phyloP scores from a whole-genome alignment of 2,888 invertebrate genomes.

The Pomacea canaliculata region DNA sequence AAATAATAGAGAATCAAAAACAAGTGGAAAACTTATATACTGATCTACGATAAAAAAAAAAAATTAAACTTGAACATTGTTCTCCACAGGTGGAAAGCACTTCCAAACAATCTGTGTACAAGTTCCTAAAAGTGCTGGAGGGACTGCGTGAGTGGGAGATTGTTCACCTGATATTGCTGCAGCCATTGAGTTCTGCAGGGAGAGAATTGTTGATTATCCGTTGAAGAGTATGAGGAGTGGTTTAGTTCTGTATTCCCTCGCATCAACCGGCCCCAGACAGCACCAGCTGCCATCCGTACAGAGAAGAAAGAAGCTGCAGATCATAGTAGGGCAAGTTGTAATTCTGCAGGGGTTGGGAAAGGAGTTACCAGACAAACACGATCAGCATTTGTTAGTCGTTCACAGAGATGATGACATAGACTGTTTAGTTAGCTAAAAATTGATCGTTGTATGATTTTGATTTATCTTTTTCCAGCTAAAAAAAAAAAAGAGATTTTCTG shows the following conservation, averaged over 20 bases:
- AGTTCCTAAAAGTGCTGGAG: conserved; percentile 65
- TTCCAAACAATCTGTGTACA: conserved; percentile 65
- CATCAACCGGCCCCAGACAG: conserved; percentile 61
- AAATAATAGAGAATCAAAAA: too few relatives aligned
- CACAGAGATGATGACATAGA: conserved; percentile 5
- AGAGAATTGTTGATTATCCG: conserved; percentile 65
- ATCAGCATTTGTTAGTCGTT: conserved; percentile 23
- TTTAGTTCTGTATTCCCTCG: conserved; percentile 64
- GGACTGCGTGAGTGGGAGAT: conserved; percentile 68
- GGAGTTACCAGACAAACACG: neutral
- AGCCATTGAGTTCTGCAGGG: conserved; percentile 68
- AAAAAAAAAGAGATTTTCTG: too few relatives aligned
- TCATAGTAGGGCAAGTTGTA: neutral
- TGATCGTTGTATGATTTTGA: too few relatives aligned
- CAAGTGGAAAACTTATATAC: too few relatives aligned
- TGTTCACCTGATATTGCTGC: conserved; percentile 67
- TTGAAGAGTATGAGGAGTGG: conserved; percentile 68
- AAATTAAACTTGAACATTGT: neutral
- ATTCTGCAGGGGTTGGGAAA: neutral
- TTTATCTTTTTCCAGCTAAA: too few relatives aligned
- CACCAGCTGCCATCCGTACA: conserved; percentile 42
- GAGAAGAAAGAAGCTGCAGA: neutral
- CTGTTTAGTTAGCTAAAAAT: neutral
- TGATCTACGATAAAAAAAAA: too few relatives aligned
- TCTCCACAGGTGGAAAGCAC: conserved; percentile 61